Conservation (phyloP, 1,140 invertebrate genomes). For the Araneus ventricosus region DNA sequence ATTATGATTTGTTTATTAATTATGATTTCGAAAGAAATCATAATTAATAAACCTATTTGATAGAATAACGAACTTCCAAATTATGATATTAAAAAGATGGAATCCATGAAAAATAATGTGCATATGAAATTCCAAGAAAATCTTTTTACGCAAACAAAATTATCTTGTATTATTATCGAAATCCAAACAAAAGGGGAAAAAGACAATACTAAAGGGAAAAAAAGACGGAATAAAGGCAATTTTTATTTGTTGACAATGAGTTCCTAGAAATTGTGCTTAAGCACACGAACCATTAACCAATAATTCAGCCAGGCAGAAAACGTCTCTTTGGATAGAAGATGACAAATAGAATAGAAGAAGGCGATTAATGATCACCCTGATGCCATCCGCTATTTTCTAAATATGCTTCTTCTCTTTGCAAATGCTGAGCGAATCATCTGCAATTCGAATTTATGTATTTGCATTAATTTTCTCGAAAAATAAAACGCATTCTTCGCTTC, state of each 20-base stretch:
- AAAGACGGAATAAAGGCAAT: background rate
- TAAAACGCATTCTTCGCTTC: background rate
- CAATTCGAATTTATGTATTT: background rate
- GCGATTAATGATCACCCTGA: background rate
- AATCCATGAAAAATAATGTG: too few species aligned
- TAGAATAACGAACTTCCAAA: too few species aligned
- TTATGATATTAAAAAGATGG: too few species aligned
- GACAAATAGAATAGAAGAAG: background rate
- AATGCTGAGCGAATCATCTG: background rate
- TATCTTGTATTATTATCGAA: too few species aligned
- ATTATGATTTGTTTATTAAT: too few species aligned
- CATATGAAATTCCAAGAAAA: too few species aligned
- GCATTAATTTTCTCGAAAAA: background rate
- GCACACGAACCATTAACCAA: background rate
- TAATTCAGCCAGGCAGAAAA: background rate
- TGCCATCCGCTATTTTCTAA: background rate
- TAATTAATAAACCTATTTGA: too few species aligned
- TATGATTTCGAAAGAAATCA: too few species aligned
- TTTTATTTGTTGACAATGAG: background rate
- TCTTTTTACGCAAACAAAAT: too few species aligned
- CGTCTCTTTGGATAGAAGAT: background rate
- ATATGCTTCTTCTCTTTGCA: background rate
- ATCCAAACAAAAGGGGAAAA: background rate
- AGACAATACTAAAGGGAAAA: background rate
- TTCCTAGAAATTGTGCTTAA: background rate